phyloP scores from a whole-genome alignment of 2,888 invertebrate species.

The Stenurella melanura region DNA sequence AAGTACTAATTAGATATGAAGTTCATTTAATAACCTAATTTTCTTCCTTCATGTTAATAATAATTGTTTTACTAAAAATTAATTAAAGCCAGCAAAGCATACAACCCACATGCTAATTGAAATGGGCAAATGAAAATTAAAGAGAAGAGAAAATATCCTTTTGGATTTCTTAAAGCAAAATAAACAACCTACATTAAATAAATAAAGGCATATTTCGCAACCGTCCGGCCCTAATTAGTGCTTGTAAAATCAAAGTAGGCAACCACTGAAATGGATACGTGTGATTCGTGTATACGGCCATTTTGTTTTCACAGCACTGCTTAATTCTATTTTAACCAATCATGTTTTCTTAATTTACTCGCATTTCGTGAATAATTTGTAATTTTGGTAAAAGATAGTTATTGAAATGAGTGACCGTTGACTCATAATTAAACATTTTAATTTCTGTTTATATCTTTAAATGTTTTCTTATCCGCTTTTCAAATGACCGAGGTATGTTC shows the following conservation, averaged over 20 bases:
- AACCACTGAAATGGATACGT: background rate
- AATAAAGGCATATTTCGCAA: slow-evolving; percentile 14
- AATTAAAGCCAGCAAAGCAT: slow-evolving; percentile 40
- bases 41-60: slow-evolving; percentile 22
- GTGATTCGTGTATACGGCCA: slow-evolving; percentile 11
- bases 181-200: slow-evolving; percentile 19
- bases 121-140: slow-evolving; percentile 22
- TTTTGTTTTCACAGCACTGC: slow-evolving; percentile 18
- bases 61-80: slow-evolving; percentile 44
- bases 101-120: slow-evolving; percentile 27
- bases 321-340: background rate
- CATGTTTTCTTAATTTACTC: background rate
- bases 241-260: slow-evolving; percentile 8
- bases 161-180: slow-evolving; percentile 39
- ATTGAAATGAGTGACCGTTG: too few species aligned
- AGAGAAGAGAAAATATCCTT: slow-evolving; percentile 30
- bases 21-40: slow-evolving; percentile 39
- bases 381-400: background rate
- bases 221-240: slow-evolving; percentile 22
- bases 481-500: too few species aligned
- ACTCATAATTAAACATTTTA: too few species aligned
- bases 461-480: too few species aligned
- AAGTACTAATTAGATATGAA: slow-evolving; percentile 36
- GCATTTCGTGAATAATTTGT: background rate
- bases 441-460: too few species aligned